Percentiles rank a stretch among this genome's conserved stretches.
Conservation (phyloP, 2,797 vertebrate species). For the Eidolon dupreanum region DNA sequence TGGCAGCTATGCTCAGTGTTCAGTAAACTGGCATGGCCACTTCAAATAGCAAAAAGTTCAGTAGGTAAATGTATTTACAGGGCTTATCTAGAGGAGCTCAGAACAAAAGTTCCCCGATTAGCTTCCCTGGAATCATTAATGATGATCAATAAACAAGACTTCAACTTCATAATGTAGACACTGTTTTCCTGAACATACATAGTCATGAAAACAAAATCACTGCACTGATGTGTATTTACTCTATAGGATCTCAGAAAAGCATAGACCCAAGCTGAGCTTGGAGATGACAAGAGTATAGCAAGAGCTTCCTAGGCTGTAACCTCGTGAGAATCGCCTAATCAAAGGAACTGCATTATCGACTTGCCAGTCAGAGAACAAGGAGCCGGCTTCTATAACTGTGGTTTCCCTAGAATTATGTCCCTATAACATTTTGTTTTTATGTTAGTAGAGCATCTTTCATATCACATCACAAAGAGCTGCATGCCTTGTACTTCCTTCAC, state of each 20-base stretch:
- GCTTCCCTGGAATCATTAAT: not conserved
- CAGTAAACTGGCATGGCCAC: not conserved
- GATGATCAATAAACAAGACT: not conserved
- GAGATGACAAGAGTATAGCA: not conserved
- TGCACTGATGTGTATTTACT: not conserved
- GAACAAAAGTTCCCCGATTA: not conserved
- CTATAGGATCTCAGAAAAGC: not conserved
- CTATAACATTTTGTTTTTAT: not conserved
- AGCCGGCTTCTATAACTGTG: not conserved
- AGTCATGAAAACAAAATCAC: not conserved
- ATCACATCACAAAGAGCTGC: not conserved
- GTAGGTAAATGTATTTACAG: not conserved
- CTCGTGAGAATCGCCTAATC: not conserved
- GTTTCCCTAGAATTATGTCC: not conserved
- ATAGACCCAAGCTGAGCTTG: not conserved
- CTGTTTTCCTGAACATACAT: not conserved
- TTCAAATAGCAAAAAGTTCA: not conserved
- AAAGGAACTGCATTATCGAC: not conserved
- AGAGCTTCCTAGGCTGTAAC: not conserved
- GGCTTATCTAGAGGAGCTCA: not conserved
- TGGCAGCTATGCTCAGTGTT: not conserved
- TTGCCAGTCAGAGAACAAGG: not conserved
- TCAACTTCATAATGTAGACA: not conserved
- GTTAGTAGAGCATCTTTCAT: not conserved
- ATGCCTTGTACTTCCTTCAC: not conserved